A percentile compares a stretch with the other conserved stretches of the same genome.
These are phyloP conservation scores for Drosophila neotestacea DNA, from an alignment of 2,888 invertebrate species.

Conservation along the genomic window DNA sequence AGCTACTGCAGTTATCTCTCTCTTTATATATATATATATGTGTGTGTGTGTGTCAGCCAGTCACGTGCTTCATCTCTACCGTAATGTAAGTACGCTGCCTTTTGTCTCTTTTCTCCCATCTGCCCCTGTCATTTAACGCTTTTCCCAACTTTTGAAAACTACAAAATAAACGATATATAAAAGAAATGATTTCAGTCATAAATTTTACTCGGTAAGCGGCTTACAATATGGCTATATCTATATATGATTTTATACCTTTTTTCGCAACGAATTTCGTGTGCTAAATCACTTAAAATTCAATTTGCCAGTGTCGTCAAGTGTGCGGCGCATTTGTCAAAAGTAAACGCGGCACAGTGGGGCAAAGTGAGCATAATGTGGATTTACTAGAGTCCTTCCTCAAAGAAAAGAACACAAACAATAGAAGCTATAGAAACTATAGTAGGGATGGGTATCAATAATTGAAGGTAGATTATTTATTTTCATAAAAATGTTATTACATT, in stretches of 20 bases:
- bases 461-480: no score
- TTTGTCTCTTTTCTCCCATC: constrained; percentile 34
- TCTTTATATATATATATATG: constrained; percentile 8
- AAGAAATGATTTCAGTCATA: constrained; percentile 44
- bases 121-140: constrained; percentile 51
- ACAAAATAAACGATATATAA: constrained; percentile 25
- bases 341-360: constrained; percentile 33
- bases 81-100: constrained; percentile 62
- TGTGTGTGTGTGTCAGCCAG: constrained; percentile 35
- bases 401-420: neutral
- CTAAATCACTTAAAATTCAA: constrained; percentile 64
- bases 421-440: no score
- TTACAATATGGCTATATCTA: constrained; percentile 38
- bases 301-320: constrained; percentile 56
- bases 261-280: constrained; percentile 28
- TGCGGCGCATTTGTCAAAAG: constrained; percentile 48
- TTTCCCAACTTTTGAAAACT: constrained; percentile 20
- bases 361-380: neutral
- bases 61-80: constrained; percentile 72
- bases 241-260: constrained; percentile 39
- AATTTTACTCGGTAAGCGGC: constrained; percentile 17
- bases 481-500: no score
- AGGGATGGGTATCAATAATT: no score
- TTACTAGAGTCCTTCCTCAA: no score
- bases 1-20: constrained; percentile 46